Evolutionary conservation across 2,888 invertebrate genomes (phyloP).

Genomic region (Acanthosoma haemorrhoidale): DNA sequence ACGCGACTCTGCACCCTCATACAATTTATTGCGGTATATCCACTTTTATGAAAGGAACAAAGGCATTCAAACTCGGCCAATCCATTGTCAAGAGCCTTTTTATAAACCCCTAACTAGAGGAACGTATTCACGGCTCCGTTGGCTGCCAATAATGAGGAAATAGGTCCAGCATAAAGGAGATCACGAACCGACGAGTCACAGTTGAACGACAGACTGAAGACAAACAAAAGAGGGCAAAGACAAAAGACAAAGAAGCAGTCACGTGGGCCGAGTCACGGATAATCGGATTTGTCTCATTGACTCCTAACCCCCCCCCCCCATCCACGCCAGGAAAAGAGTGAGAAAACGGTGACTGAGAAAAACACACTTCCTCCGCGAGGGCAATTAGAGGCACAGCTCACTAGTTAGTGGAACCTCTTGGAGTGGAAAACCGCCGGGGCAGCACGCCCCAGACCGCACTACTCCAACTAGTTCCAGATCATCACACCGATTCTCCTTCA

Average conservation of each 20-base stretch:
- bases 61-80: not conserved
- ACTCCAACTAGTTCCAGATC: slow-evolving; percentile 17
- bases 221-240: not conserved
- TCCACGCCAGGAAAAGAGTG: not conserved
- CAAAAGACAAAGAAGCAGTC: not conserved
- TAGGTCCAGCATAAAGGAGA: slow-evolving; percentile 3
- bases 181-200: slow-evolving; percentile 5
- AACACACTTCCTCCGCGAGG: not conserved
- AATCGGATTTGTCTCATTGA: slow-evolving; percentile 14
- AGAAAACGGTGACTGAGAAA: slow-evolving; percentile 12
- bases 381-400: slow-evolving; percentile 1
- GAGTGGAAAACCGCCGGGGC: slow-evolving; percentile 10
- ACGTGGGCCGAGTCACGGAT: not conserved
- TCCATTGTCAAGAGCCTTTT: not conserved
- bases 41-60: slow-evolving; percentile 8
- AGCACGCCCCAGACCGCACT: not conserved
- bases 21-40: slow-evolving; percentile 11
- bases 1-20: slow-evolving; percentile 8
- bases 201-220: not conserved
- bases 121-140: not conserved
- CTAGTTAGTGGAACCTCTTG: not conserved
- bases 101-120: not conserved
- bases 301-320: too few relatives aligned
- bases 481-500: slow-evolving; percentile 1
- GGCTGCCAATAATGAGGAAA: slow-evolving; percentile 10